These are phyloP conservation scores for Astreopora myriophthalma DNA, from an alignment of 64 coral and sea anemone genomes.

Conservation along the genomic window DNA sequence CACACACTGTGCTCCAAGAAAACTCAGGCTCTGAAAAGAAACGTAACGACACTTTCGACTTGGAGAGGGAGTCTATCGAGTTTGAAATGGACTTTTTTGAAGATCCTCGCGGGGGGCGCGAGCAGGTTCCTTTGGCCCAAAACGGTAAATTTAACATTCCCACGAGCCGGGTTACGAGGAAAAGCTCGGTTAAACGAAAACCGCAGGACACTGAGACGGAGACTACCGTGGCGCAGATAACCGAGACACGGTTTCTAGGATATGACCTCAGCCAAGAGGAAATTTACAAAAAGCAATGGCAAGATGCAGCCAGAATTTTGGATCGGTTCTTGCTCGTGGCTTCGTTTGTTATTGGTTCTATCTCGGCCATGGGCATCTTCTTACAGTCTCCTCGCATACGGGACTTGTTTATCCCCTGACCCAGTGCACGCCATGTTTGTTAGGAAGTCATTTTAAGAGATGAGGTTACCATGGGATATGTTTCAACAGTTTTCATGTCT, in stretches of 20 bases:
- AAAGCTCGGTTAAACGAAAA: conserved; percentile 36
- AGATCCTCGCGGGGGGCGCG: conserved; percentile 35
- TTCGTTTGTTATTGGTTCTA: conserved; percentile 77
- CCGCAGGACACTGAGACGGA: conserved; percentile 45
- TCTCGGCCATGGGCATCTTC: conserved; percentile 90
- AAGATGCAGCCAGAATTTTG: conserved; percentile 84
- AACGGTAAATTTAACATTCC: conserved; percentile 68
- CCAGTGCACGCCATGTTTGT: neutral
- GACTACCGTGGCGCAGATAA: conserved; percentile 28
- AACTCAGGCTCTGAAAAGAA: conserved; percentile 72
- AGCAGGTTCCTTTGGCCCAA: conserved; percentile 72
- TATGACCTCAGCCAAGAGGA: conserved; percentile 66
- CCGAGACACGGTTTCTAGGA: conserved; percentile 9
- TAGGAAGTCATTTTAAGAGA: neutral
- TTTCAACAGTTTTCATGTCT: neutral
- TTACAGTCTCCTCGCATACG: conserved; percentile 91
- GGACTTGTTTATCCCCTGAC: conserved; percentile 76
- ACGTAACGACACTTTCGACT: conserved; percentile 74
- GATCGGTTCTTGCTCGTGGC: conserved; percentile 82
- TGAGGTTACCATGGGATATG: neutral
- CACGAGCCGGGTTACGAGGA: conserved; percentile 48
- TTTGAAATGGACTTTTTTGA: conserved; percentile 91
- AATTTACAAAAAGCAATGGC: conserved; percentile 86
- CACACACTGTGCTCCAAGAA: conserved; percentile 66
- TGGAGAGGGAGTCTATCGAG: conserved; percentile 88